phyloP scores from a whole-genome alignment of 2,888 invertebrate species.

The Lobophora halterata region DNA sequence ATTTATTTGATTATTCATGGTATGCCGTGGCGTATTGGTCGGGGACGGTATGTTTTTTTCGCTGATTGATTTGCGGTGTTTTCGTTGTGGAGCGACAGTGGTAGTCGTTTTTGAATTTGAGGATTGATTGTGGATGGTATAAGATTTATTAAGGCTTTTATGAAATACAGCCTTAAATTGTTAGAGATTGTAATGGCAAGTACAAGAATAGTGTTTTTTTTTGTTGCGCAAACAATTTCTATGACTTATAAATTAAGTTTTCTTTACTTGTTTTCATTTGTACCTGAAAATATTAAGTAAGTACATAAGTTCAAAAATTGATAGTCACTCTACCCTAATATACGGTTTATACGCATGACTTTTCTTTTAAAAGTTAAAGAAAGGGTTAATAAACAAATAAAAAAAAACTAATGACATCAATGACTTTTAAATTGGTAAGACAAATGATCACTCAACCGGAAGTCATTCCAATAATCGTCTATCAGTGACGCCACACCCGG shows the following conservation, averaged over 20 bases:
- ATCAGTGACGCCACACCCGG: conserved; percentile 46
- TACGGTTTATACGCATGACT: too few species aligned
- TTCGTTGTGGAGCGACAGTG: conserved; percentile 40
- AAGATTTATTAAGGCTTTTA: conserved; percentile 5
- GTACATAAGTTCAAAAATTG: too few species aligned
- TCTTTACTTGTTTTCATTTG: too few species aligned
- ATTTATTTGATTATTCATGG: conserved; percentile 80
- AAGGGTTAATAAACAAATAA: too few species aligned
- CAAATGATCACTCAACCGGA: conserved; percentile 36
- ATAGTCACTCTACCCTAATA: too few species aligned
- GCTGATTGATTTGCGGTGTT: conserved; percentile 69
- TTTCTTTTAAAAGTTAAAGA: too few species aligned
- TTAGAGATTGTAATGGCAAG: too few species aligned
- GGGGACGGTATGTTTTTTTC: conserved; percentile 63
- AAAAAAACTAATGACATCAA: conserved; percentile 1
- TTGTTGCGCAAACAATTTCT: too few species aligned
- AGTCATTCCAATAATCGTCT: conserved; percentile 38
- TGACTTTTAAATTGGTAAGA: conserved; percentile 19
- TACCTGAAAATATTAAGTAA: too few species aligned
- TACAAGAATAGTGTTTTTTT: too few species aligned
- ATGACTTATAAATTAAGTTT: too few species aligned
- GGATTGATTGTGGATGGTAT: conserved; percentile 19
- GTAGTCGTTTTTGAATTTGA: conserved; percentile 26
- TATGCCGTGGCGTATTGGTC: conserved; percentile 72
- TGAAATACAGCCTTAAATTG: too few species aligned